Percentiles rank a stretch among this genome's conserved stretches.
Evolutionary conservation across 2,888 invertebrate genomes (phyloP).

Genomic region (Catocala nupta): DNA sequence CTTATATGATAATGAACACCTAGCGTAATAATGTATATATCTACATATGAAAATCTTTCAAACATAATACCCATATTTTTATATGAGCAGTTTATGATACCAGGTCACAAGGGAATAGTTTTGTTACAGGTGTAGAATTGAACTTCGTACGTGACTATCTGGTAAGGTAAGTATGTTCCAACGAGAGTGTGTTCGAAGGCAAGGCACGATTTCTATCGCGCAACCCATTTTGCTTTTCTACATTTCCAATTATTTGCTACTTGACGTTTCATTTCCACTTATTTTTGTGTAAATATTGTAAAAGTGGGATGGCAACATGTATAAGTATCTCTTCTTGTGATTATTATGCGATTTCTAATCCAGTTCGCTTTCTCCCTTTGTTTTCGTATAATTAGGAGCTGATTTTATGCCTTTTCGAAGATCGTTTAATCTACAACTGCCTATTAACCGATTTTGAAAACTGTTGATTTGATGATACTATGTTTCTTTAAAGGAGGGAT

Average conservation of each 20-base stretch:
- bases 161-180: constrained; percentile 14
- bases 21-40: neutral
- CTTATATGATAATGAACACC: too few relatives aligned
- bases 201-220: constrained; percentile 49
- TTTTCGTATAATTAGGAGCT: too few relatives aligned
- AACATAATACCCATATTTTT: neutral
- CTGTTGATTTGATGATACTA: too few relatives aligned
- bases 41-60: neutral
- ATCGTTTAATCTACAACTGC: too few relatives aligned
- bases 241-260: constrained; percentile 45
- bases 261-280: constrained; percentile 32
- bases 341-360: too few relatives aligned
- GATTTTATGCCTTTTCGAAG: too few relatives aligned
- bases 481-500: too few relatives aligned
- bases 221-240: constrained; percentile 47
- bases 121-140: constrained; percentile 45
- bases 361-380: too few relatives aligned
- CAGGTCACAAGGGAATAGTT: constrained; percentile 29
- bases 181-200: constrained; percentile 26
- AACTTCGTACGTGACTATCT: constrained; percentile 40
- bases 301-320: too few relatives aligned
- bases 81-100: constrained; percentile 18
- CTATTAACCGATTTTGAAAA: too few relatives aligned
- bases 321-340: too few relatives aligned
- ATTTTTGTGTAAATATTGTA: neutral